Percentiles rank a stretch among this genome's conserved stretches.
Evolutionary conservation across 2,888 invertebrate genomes (phyloP).

Genomic region (Julus scandinavius): DNA sequence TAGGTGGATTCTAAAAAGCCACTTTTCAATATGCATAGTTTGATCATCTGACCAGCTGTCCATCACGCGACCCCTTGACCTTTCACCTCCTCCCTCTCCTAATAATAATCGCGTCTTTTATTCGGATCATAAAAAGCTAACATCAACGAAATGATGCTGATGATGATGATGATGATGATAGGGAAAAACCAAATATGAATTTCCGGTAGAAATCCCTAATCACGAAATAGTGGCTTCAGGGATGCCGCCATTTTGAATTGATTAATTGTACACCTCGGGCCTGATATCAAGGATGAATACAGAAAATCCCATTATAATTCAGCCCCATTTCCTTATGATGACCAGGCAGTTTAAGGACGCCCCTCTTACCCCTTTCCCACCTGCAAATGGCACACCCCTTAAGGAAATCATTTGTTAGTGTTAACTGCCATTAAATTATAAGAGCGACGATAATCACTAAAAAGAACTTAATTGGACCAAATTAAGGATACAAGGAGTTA

Average conservation of each 20-base stretch:
- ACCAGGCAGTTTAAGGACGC: conserved; percentile 29
- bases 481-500: not conserved
- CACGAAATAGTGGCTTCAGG: not conserved
- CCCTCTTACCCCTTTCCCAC: conserved; percentile 3
- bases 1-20: not conserved
- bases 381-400: not conserved
- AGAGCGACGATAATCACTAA: not conserved
- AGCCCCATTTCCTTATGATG: not conserved
- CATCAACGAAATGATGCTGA: not conserved
- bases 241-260: conserved; percentile 35
- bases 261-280: conserved; percentile 32
- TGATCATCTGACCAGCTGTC: not conserved
- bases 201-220: conserved; percentile 39
- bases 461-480: not conserved
- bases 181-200: conserved; percentile 20
- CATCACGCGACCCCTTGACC: conserved; percentile 10
- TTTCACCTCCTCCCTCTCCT: conserved; percentile 2
- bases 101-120: conserved; percentile 9
- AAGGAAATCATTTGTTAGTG: not conserved
- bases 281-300: conserved; percentile 2
- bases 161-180: conserved; percentile 21
- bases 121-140: conserved; percentile 13
- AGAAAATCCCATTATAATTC: conserved; percentile 30
- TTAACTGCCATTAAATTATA: not conserved
- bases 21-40: not conserved